Evolutionary conservation across 2,888 invertebrate genomes (phyloP), one percentile per base, ranked within the genome.

Genomic region (Perithous albicinctus): DNA sequence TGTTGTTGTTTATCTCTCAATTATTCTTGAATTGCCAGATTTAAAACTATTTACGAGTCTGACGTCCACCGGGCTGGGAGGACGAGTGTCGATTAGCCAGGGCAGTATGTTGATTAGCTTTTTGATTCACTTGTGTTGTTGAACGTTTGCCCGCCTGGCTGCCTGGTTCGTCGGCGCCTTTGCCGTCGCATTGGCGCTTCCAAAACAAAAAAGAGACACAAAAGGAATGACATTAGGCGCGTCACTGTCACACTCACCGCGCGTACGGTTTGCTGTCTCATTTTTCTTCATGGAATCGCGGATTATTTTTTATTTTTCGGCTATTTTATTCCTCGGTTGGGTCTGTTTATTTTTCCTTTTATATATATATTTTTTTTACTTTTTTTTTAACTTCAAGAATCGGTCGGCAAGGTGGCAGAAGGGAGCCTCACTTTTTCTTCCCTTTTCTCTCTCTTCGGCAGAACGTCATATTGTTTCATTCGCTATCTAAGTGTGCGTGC

Each of bases 141-240:
- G 90, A 87, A 88, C 89, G 90, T 86, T 90, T 90, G 87, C 87
- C 87, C 88, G 87, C 80, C 88, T 89, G 89, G 85, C 86, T 87
- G 86, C 85, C 88, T 86, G 87, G 83, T 82, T 88, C 85, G 88
- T 85, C 86, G 88, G 89, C 82, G 81, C 88, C 88, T 87, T 88
- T 88, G 85, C 86, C 87, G 88, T 89, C 89, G 86, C 90, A 89
- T 88, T 89, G 90, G 88, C 89, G 90, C 90, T 91, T 91, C 90
- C 90, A 90, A 91, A 91, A 91, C 88, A 90, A 89, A 89, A 89
- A 87, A 91, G 87, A 90, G n/a, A n/a, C n/a, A n/a, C 88, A 89
- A 86, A 91, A 90, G 88, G 87, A 90, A 88, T 89, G 88, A 91
- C 90, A 89, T 91, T 90, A 91, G 87, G 84, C 84, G 82, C 64